These are phyloP conservation scores for Metridium senile DNA, from an alignment of 92 coral and sea anemone species.

Conservation along the genomic window DNA sequence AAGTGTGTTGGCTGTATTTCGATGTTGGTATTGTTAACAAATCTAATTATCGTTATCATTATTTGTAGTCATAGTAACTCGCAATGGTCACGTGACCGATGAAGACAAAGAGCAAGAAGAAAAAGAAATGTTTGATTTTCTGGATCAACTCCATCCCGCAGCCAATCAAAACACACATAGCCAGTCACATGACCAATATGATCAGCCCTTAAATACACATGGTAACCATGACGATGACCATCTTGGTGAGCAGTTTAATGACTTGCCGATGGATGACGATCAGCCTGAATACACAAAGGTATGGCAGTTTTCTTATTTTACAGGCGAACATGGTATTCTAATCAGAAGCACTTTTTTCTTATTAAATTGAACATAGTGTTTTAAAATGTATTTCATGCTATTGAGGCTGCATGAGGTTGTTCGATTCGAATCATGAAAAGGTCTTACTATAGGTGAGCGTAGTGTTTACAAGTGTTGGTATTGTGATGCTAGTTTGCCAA, in stretches of 20 bases:
- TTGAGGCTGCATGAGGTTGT: no score
- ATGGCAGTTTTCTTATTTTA: not conserved
- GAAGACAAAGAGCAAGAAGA: constrained; percentile 12
- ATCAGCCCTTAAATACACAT: not conserved
- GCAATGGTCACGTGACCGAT: not conserved
- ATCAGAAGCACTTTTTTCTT: no score
- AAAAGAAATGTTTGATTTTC: constrained; percentile 26
- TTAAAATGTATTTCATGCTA: no score
- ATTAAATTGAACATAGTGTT: no score
- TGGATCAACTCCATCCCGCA: not conserved
- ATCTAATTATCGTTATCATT: not conserved
- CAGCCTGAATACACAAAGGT: not conserved
- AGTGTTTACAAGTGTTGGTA: no score
- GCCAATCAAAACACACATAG: not conserved
- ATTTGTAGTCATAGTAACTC: not conserved
- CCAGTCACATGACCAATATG: not conserved
- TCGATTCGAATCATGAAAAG: no score
- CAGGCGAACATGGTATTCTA: no score
- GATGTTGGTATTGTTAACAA: no score
- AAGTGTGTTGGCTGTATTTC: no score
- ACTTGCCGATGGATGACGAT: not conserved
- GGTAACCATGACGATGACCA: constrained; percentile 9
- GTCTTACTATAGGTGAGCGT: no score
- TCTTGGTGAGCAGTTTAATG: not conserved
- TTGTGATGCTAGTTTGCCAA: no score